These are phyloP conservation scores for Anomalospiza imberbis DNA, from an alignment of 2,797 vertebrate genomes.

Conservation along the genomic window DNA sequence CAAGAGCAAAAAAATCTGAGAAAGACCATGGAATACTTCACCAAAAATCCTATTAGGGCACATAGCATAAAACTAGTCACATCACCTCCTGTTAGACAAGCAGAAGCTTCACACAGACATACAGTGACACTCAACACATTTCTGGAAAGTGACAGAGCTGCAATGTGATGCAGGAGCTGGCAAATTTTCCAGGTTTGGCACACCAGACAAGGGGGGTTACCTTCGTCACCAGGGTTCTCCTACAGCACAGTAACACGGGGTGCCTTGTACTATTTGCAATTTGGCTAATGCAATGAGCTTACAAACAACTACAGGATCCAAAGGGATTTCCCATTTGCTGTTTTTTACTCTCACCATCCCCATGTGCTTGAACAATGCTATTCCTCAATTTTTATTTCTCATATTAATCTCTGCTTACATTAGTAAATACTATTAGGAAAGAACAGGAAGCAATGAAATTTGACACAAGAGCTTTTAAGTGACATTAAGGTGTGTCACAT, in stretches of 20 bases:
- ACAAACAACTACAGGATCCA: neutral
- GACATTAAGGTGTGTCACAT: neutral
- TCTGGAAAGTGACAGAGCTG: neutral
- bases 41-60: slow-evolving; percentile 35
- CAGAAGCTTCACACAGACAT: neutral
- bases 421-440: neutral
- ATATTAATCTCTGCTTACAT: neutral
- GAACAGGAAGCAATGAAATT: neutral
- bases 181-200: slow-evolving; percentile 20
- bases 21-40: slow-evolving; percentile 5
- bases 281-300: neutral
- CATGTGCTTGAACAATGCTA: neutral
- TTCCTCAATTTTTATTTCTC: neutral
- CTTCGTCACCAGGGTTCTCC: neutral
- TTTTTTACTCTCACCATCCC: neutral
- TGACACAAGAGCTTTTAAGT: neutral
- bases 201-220: neutral
- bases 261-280: slow-evolving; percentile 6
- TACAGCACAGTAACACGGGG: neutral
- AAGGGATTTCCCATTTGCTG: neutral
- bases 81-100: neutral
- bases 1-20: neutral
- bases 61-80: neutral
- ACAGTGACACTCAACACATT: neutral
- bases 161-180: neutral